Evolutionary conservation across 1,140 invertebrate species (phyloP), one percentile per base, ranked within the genome.

Genomic region (Drosophila pectinifera): DNA sequence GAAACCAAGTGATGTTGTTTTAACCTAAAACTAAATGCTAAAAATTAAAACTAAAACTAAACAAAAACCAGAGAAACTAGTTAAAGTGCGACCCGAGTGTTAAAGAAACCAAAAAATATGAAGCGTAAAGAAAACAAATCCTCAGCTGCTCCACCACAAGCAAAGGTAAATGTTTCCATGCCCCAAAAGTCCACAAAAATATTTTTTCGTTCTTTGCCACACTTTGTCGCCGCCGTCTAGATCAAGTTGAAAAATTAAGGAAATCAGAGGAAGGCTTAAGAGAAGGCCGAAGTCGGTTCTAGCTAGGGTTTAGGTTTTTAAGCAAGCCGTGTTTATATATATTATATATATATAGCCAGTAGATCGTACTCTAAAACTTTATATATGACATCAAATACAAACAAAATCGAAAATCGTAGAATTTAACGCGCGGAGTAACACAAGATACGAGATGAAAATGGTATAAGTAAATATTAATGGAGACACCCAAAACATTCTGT

Each of bases 1-100:
- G 90, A 91, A 91, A 91, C 89, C 80, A 91, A 91, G 90, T 91
- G 89, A 91, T 91, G 90, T 91, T 91, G 79, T 89, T 83, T 82
- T 91, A 83, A 83, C 84, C 88, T 90, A 63, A 78, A 78, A 78
- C 65, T 70, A 70, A 78, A 78, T 64, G 51, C 57, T 69, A 78
- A 70, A 83, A 89, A 89, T 85, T 63, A 74, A 36, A 73, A 45
- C 26, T 39, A 63, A 54, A 55, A 75, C 34, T 38, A 48, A 68
- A 70, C 53, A 18, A 51, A 42, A 64, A 39, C 41, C 49, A 73
- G 10, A 31, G 57, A 56, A 62, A 81, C 49, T 77, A 80, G 54
- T 53, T 54, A 77, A 63, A 88, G 64, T 73, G 75, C 53, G 84
- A 82, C 80, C 57, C 61, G 74, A 80, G 80, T 88, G 83, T 89